These are phyloP conservation scores for Antigone vipio DNA, from an alignment of 2,113 vertebrate genomes.

Conservation along the genomic window DNA sequence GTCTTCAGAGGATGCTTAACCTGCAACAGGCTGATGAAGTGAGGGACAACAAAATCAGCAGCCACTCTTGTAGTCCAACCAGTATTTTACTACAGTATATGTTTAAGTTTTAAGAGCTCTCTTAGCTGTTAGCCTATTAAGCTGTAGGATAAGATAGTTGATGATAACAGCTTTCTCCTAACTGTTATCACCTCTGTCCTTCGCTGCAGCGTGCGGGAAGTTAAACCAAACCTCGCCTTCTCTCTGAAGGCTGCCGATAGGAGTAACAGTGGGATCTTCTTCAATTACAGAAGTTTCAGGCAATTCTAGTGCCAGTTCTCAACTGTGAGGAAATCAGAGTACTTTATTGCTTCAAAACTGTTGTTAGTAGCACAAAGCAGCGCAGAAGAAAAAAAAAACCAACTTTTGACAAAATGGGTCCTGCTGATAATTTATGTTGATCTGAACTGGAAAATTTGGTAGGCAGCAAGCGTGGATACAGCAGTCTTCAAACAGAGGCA, in stretches of 20 bases:
- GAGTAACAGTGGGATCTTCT: constrained; percentile 32
- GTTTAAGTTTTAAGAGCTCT: constrained; percentile 34
- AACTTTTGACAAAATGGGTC: constrained; percentile 10
- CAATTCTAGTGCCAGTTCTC: constrained; percentile 28
- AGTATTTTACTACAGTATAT: constrained; percentile 20
- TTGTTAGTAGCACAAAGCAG: background rate
- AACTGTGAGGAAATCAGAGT: constrained; percentile 51
- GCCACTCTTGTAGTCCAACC: background rate
- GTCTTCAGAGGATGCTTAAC: background rate
- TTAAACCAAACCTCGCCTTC: background rate
- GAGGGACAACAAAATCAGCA: constrained; percentile 32
- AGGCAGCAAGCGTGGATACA: background rate
- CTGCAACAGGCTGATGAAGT: background rate
- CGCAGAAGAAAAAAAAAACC: background rate
- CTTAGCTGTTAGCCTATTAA: constrained; percentile 35
- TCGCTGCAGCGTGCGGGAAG: background rate
- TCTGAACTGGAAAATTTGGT: constrained; percentile 18
- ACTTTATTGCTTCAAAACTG: constrained; percentile 34
- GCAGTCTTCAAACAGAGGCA: background rate
- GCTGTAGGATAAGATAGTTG: constrained; percentile 47
- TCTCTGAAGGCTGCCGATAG: background rate
- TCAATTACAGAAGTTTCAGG: constrained; percentile 39
- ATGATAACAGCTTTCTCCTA: constrained; percentile 44
- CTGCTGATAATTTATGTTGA: constrained; percentile 39
- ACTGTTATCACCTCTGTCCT: constrained; percentile 48